phyloP scores from a whole-genome alignment of 2,113 vertebrate species.

The Pipa parva region DNA sequence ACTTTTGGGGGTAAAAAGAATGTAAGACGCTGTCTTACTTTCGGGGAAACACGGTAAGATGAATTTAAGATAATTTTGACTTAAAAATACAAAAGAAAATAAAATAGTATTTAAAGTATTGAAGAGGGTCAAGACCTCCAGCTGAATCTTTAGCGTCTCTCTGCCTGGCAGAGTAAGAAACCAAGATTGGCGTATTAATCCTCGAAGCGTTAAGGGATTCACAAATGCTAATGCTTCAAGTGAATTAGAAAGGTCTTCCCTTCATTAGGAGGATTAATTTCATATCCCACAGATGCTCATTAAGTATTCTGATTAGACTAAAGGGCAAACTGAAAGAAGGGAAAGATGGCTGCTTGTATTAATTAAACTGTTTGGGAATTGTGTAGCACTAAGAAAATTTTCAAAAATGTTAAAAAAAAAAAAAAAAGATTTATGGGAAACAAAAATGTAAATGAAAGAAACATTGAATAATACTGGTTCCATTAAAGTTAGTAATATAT shows the following conservation, averaged over 20 bases:
- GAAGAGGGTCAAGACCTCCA: neutral
- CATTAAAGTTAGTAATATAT: no score
- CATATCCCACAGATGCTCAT: slow-evolving; percentile 42
- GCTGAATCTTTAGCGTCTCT: neutral
- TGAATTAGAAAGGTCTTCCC: slow-evolving; percentile 13
- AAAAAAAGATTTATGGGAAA: neutral
- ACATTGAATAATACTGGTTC: no score
- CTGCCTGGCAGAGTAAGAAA: slow-evolving; percentile 10
- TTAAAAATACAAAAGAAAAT: no score
- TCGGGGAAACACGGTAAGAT: no score
- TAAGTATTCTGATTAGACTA: slow-evolving; percentile 33
- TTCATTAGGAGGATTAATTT: slow-evolving; percentile 36
- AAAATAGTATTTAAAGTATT: no score
- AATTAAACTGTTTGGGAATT: neutral
- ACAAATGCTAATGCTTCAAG: slow-evolving; percentile 31
- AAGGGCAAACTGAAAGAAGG: slow-evolving; percentile 30
- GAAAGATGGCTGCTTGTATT: neutral
- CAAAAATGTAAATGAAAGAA: no score
- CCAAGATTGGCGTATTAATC: slow-evolving; percentile 25
- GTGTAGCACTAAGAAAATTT: neutral
- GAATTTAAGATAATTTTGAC: no score
- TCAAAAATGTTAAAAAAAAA: neutral
- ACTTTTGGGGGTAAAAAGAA: no score
- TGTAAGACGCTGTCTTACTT: no score
- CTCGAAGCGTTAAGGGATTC: slow-evolving; percentile 28